Percentiles rank a stretch among this genome's conserved stretches.
These are phyloP conservation scores for Zygothrica quintamaculata DNA, from an alignment of 2,888 invertebrate species.

Conservation along the genomic window DNA sequence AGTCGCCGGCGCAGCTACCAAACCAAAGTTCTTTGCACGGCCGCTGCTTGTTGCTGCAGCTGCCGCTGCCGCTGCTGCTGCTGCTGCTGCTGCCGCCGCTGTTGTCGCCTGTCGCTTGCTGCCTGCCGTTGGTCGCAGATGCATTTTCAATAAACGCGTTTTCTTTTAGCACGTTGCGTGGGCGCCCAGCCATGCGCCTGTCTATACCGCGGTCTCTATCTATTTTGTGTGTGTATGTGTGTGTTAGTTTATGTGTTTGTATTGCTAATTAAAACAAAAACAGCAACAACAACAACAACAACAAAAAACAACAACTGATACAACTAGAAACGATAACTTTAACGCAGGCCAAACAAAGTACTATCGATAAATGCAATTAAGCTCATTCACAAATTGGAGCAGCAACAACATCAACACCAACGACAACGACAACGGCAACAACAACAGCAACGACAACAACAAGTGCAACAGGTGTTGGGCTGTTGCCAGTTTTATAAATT, in stretches of 20 bases:
- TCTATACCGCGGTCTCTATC: slow-evolving; percentile 31
- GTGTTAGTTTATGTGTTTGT: slow-evolving; percentile 69
- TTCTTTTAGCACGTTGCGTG: slow-evolving; percentile 72
- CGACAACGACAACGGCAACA: slow-evolving; percentile 17
- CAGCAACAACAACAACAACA: slow-evolving; percentile 28
- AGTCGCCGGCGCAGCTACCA: slow-evolving; percentile 33
- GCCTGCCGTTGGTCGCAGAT: slow-evolving; percentile 48
- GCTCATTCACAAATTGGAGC: slow-evolving; percentile 66
- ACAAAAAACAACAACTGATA: slow-evolving; percentile 16
- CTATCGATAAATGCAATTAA: slow-evolving; percentile 71
- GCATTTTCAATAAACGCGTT: slow-evolving; percentile 76
- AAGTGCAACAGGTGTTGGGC: slow-evolving; percentile 61
- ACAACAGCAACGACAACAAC: slow-evolving; percentile 15
- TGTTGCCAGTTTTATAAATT: slow-evolving; percentile 34
- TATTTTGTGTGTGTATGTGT: slow-evolving; percentile 33
- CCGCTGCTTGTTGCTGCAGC: slow-evolving; percentile 11
- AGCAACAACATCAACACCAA: slow-evolving; percentile 35
- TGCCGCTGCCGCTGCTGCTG: slow-evolving; percentile 25
- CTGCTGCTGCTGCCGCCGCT: slow-evolving; percentile 28
- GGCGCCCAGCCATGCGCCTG: slow-evolving; percentile 58
- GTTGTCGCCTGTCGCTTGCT: slow-evolving; percentile 21
- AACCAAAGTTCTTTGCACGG: slow-evolving; percentile 46
- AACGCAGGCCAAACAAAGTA: slow-evolving; percentile 69
- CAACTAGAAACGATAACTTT: slow-evolving; percentile 59
- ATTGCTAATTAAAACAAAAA: slow-evolving; percentile 73